Base-by-base conservation (phyloP, 1,140 invertebrate species). In the Pseudomyrmex pallidus region DNA sequence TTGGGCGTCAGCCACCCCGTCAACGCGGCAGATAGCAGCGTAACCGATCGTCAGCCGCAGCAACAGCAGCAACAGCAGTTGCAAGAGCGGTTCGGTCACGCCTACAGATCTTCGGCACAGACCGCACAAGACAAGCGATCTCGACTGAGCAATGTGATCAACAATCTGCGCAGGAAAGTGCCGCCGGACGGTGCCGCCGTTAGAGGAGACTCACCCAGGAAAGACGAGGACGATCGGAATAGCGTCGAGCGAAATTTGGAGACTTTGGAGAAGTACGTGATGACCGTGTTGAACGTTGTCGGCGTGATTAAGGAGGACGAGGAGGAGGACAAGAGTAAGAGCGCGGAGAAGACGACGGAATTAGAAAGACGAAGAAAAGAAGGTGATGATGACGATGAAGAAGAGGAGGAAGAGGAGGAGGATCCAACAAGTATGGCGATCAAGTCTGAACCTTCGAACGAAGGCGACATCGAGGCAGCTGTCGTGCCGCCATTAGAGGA, bases 131-230 rank as follows among this genome's bases (percentile, higher is more conserved):
- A 94, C 63, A 94, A 94, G 76, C 89, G 93, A 9, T 94, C 93
- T 25, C 89, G 94, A 10, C 85, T 94, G 3, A 94, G 93, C 83
- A 94, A 94, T 86, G 93, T 94, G 12, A 94, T 94, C 57, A 93
- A 93, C 85, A 94, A 94, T 66, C 76, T 94, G 0, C 89, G 90
- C 2, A 94, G 93, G 35, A 94, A 94, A 82, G 93, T 93, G 0
- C 94, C 93, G 0, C 94, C 93, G 0, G 89, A 90, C 48, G 66
- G 54, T 46, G 52, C 25, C 2, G 22, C 76, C 0, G 84, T 35
- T 48, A 3, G 72, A 8, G 64, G 91, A 13, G 84, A 86, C 7
- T 88, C 88, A 2, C 59, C 68, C 0, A 78, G 80, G 44, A 83
- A 88, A 54, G 84, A 89, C 2, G 90, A 93, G 63, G 91, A 92